phyloP scores from a whole-genome alignment of 2,888 invertebrate genomes.

The Scrobipalpa costella region DNA sequence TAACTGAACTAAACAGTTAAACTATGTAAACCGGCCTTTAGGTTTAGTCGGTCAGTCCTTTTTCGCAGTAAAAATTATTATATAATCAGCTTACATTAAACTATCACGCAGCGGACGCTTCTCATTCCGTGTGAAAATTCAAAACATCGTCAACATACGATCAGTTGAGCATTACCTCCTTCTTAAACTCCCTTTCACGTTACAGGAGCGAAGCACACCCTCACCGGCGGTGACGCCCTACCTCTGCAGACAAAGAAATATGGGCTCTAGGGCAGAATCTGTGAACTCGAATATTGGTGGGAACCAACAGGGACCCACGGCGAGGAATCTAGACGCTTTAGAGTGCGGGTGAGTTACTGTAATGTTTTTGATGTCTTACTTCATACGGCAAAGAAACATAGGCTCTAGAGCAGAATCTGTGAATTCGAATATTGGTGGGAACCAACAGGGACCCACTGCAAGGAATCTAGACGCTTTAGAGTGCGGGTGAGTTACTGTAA shows the following conservation, averaged over 20 bases:
- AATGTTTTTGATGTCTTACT: too few species aligned
- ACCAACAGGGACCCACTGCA: slow-evolving; percentile 43
- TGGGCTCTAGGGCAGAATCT: slow-evolving; percentile 79
- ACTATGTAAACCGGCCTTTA: too few species aligned
- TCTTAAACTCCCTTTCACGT: slow-evolving; percentile 20
- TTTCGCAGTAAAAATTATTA: too few species aligned
- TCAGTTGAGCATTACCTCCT: neutral
- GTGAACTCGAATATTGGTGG: slow-evolving; percentile 59
- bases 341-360: slow-evolving; percentile 75
- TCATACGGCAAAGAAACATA: too few species aligned
- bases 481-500: slow-evolving; percentile 72
- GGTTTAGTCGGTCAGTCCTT: neutral
- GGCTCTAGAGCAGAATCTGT: slow-evolving; percentile 77
- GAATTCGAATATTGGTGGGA: slow-evolving; percentile 56
- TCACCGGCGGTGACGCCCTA: slow-evolving; percentile 91
- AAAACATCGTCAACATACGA: neutral
- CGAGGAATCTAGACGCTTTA: slow-evolving; percentile 69
- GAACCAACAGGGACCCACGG: slow-evolving; percentile 41
- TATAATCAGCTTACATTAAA: neutral
- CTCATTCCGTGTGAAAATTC: neutral
- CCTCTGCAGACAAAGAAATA: slow-evolving; percentile 89
- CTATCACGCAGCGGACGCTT: neutral
- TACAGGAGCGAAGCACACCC: slow-evolving; percentile 80
- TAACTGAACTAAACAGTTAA: too few species aligned
- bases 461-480: slow-evolving; percentile 73